Base-by-base conservation (phyloP, 23 tunicate genomes). In the Phallusia fumigata region DNA sequence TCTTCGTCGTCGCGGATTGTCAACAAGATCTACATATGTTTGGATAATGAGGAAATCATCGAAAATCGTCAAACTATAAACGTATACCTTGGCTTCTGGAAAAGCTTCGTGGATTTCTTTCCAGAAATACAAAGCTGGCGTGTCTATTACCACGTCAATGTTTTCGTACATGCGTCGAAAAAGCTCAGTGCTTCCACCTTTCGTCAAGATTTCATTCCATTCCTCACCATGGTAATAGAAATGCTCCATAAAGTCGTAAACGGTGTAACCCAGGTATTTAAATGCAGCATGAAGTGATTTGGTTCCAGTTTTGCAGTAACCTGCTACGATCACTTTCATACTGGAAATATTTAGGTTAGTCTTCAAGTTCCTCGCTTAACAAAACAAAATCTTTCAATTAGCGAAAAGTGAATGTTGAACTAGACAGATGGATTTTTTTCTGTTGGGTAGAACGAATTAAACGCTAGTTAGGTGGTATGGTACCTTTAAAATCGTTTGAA, bases 11-110 rank as follows among this genome's bases (percentile, higher is more conserved):
- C 69, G 26, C 69, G 69, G 3, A 58, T 58, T 24, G 69, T 58
- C 3, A 58, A 58, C 28, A 58, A 21, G 1, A 58, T 58, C 69
- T 58, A n/a, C n/a, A n/a, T n/a, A n/a, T n/a, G n/a, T n/a, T n/a
- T n/a, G n/a, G n/a, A n/a, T n/a, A n/a, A n/a, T n/a, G n/a, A n/a
- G n/a, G n/a, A n/a, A n/a, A n/a, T n/a, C n/a, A n/a, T n/a, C n/a
- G n/a, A n/a, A n/a, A n/a, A n/a, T n/a, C n/a, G n/a, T n/a, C n/a
- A n/a, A n/a, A n/a, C n/a, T n/a, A n/a, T n/a, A n/a, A n/a, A n/a
- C n/a, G n/a, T n/a, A n/a, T 58, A 58, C 69, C 16, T 58, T 58
- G 69, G 69, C 69, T 58, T 58, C 69, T 1, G 69, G 69, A 58
- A 58, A 58, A 21, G 69, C 69, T 58, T 58, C 69, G 69, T 58